These are phyloP conservation scores for Cheilosia soror DNA, from an alignment of 2,888 invertebrate genomes.

Conservation along the genomic window DNA sequence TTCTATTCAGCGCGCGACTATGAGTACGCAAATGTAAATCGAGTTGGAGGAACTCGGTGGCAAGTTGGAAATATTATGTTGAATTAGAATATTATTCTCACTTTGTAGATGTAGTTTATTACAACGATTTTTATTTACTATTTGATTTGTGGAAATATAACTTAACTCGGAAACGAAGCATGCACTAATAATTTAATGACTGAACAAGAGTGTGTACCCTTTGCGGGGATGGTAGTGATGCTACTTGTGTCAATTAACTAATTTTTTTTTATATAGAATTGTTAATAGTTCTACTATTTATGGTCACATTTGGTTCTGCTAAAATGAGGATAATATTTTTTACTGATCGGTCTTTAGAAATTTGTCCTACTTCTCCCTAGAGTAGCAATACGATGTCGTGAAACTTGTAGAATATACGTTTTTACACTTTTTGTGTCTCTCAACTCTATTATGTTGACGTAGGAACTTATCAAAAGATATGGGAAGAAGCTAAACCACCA, in stretches of 20 bases:
- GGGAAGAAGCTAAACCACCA: no score
- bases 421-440: no score
- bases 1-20: conserved; percentile 38
- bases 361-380: no score
- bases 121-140: background rate
- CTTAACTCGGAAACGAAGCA: conserved; percentile 28
- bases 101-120: background rate
- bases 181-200: conserved; percentile 17
- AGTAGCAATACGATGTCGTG: no score
- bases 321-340: no score
- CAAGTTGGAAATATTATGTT: conserved; percentile 24
- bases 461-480: no score
- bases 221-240: conserved; percentile 18
- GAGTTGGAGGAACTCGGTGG: conserved; percentile 37
- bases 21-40: conserved; percentile 9
- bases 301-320: no score
- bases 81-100: conserved; percentile 13
- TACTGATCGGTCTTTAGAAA: no score
- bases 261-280: background rate
- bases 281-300: no score
- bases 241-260: conserved; percentile 11
- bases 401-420: no score
- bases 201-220: conserved; percentile 4
- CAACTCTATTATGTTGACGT: no score
- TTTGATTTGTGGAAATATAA: conserved; percentile 26